Evolutionary conservation across 1,140 invertebrate species (phyloP), one percentile per base, ranked within the genome.

Genomic region (Micrasema longulum): DNA sequence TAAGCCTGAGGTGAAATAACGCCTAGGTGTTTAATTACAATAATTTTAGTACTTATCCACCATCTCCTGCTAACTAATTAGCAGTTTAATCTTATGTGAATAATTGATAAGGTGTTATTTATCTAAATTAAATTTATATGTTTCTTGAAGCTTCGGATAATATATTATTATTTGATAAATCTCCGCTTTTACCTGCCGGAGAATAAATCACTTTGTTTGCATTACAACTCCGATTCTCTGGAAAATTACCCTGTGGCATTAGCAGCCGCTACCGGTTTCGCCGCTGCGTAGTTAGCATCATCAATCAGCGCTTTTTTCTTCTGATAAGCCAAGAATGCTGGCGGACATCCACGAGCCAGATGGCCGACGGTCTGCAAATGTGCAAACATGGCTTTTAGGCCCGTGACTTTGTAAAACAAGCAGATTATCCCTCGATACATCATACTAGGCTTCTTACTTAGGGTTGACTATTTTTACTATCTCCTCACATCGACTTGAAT

Each of bases 321-420:
- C 66, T 53, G 71, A 73, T 73, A 73, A 73, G 64, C 12, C 48
- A 31, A 20, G 71, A 69, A 73, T 73, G 71, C 26, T 20, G 31
- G 38, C 62, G 12, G 63, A 60, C 47, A 60, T 72, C 48, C 66
- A 47, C 41, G 9, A 35, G 16, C 66, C 67, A 69, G 53, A 47
- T 60, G 67, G 52, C 67, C 18, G 3, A 16, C 52, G 23, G 23
- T 7, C 12, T 23, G 52, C 4, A 55, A 14, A 26, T 12, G 11
- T n/a, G 12, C n/a, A 31, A 31, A 16, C 52, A n/a, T 31, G 7
- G 26, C 7, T 31, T 2, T 31, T 31, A 7, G 26, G 2, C 26
- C 26, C 7, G 26, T 31, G 26, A 31, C 41, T 45, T 45, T 12
- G 41, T 45, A 45, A 45, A 45, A 45, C 41, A 16, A 11, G 14